These are phyloP conservation scores for Apostichopus leukothele DNA, from an alignment of 53 echinoderm and acorn worm species.

Conservation along the genomic window DNA sequence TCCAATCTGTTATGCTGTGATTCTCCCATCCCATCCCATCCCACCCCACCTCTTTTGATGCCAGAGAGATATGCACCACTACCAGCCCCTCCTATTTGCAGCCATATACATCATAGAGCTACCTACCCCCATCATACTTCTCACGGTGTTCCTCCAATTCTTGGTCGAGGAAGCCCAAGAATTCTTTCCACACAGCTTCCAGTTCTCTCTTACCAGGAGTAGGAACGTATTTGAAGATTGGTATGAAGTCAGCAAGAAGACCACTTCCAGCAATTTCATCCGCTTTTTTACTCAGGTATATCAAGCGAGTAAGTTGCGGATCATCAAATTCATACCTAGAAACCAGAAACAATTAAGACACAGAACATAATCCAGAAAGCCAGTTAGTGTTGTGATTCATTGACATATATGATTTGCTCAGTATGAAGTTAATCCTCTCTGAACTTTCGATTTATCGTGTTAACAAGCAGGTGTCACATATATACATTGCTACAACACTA, in stretches of 20 bases:
- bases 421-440: no score
- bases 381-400: no score
- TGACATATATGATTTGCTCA: no score
- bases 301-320: background rate
- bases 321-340: background rate
- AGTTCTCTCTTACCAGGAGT: background rate
- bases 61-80: no score
- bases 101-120: background rate
- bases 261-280: background rate
- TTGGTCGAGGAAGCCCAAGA: background rate
- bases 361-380: no score
- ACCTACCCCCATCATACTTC: conserved; percentile 28
- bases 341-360: background rate
- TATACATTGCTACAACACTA: no score
- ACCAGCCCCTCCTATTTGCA: no score
- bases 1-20: no score
- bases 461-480: no score
- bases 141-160: conserved; percentile 30
- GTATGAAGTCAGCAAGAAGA: conserved; percentile 11
- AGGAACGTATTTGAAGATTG: conserved; percentile 34
- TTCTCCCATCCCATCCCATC: no score
- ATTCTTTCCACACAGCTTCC: background rate
- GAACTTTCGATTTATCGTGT: no score
- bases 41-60: no score
- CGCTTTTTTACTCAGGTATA: background rate